Percentiles rank a stretch among this genome's conserved stretches.
Conservation (phyloP, 1,140 invertebrate genomes). For the Ooceraea biroi region DNA sequence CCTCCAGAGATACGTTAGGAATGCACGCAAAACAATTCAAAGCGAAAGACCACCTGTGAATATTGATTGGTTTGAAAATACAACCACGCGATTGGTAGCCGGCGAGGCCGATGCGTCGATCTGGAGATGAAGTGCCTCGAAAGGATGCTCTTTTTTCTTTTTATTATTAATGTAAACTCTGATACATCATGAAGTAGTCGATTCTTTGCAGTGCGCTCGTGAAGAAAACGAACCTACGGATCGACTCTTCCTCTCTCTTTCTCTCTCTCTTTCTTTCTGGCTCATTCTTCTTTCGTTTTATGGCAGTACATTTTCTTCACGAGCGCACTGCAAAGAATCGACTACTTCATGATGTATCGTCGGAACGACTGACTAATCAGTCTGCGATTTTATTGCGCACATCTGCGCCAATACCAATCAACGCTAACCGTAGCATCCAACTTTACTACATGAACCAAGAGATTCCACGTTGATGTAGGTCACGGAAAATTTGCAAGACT, state of each 20-base stretch:
- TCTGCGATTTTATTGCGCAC: neutral
- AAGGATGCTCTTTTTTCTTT: slow-evolving; percentile 57
- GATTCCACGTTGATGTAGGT: no score
- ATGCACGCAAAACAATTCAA: slow-evolving; percentile 26
- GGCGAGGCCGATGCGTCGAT: neutral
- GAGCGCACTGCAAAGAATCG: slow-evolving; percentile 45
- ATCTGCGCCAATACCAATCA: neutral
- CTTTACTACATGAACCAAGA: no score
- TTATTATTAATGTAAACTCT: slow-evolving; percentile 79
- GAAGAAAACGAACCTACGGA: slow-evolving; percentile 45
- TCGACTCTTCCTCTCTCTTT: slow-evolving; percentile 22
- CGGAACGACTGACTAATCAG: no score
- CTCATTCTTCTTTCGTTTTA: no score
- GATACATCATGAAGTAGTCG: slow-evolving; percentile 69
- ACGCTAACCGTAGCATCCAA: neutral
- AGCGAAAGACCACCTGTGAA: slow-evolving; percentile 12
- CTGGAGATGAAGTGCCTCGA: neutral
- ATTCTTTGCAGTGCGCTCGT: slow-evolving; percentile 38
- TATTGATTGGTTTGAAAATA: slow-evolving; percentile 50
- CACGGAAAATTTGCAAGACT: no score
- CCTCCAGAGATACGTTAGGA: slow-evolving; percentile 10
- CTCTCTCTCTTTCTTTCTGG: neutral
- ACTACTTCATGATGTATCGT: slow-evolving; percentile 70
- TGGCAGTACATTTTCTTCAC: slow-evolving; percentile 49
- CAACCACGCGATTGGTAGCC: slow-evolving; percentile 12